Percentiles rank a stretch among this genome's conserved stretches.
Conservation (phyloP, 2,888 invertebrate genomes). For the Diarsia brunnea region DNA sequence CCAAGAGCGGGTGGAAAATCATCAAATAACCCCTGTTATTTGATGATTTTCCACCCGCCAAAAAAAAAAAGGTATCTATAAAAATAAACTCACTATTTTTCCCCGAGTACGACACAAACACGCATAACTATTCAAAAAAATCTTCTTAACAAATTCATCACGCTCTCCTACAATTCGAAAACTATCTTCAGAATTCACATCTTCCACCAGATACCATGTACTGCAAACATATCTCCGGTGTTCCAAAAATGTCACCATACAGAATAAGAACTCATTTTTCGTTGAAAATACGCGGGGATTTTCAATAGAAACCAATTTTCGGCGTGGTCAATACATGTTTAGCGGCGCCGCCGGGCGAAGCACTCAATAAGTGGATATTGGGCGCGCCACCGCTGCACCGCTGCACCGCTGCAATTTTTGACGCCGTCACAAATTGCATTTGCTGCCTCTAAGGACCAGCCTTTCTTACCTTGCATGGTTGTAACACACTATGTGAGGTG, state of each 20-base stretch:
- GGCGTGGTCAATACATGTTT: constrained; percentile 73
- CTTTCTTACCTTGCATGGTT: constrained; percentile 51
- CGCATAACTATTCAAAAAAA: not conserved
- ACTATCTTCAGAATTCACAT: not conserved
- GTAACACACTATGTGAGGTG: constrained; percentile 27
- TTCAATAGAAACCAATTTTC: constrained; percentile 78
- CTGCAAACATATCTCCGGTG: constrained; percentile 22
- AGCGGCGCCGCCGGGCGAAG: constrained; percentile 64
- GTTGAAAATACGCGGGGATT: constrained; percentile 61
- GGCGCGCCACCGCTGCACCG: constrained; percentile 74
- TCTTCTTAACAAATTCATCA: not conserved
- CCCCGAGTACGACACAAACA: not conserved
- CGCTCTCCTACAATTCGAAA: not conserved
- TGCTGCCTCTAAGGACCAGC: constrained; percentile 72
- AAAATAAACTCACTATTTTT: too few species aligned
- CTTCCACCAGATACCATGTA: constrained; percentile 30
- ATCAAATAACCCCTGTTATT: too few species aligned
- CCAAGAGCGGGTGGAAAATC: too few species aligned
- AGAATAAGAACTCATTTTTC: constrained; percentile 55
- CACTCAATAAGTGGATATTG: constrained; percentile 79
- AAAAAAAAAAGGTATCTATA: too few species aligned
- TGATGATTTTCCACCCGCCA: too few species aligned
- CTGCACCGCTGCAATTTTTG: constrained; percentile 80
- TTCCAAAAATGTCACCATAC: constrained; percentile 49
- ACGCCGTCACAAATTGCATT: constrained; percentile 84